A percentile compares a stretch with the other conserved stretches of the same genome.
These are phyloP conservation scores for Sinocyclocheilus anophthalmus DNA, from an alignment of 2,113 vertebrate species.

Conservation along the genomic window DNA sequence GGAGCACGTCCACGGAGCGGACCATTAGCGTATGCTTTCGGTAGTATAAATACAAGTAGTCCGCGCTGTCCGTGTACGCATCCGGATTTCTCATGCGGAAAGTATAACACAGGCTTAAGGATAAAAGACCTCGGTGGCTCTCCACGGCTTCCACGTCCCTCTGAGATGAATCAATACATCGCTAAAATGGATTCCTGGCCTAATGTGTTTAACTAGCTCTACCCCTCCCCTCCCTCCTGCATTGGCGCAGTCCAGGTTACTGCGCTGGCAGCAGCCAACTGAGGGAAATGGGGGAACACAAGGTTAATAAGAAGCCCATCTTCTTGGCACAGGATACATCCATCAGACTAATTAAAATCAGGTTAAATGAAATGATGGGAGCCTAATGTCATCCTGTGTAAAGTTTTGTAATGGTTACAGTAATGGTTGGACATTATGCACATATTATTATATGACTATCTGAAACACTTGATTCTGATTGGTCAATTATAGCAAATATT, in stretches of 20 bases:
- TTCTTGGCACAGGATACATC: background rate
- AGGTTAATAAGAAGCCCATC: conserved; percentile 11
- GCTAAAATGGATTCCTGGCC: conserved; percentile 24
- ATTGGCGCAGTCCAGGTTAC: conserved; percentile 6
- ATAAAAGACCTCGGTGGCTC: background rate
- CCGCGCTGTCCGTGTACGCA: no score
- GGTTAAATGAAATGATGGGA: background rate
- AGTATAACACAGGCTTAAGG: no score
- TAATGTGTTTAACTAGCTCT: conserved; percentile 13
- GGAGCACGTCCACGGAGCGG: no score
- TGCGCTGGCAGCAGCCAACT: background rate
- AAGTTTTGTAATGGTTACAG: background rate
- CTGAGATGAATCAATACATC: conserved; percentile 11
- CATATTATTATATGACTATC: background rate
- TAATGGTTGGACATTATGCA: background rate
- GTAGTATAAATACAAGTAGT: no score
- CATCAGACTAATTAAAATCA: conserved; percentile 3
- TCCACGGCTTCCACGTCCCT: background rate
- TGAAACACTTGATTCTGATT: background rate
- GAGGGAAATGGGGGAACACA: background rate
- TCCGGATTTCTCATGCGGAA: no score
- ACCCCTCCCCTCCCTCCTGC: background rate
- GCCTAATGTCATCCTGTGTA: background rate
- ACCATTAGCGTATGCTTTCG: no score
- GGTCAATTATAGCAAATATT: background rate